A percentile compares a stretch with the other conserved stretches of the same genome.
phyloP scores from a whole-genome alignment of 2,113 vertebrate genomes.

The Tachycineta bicolor region DNA sequence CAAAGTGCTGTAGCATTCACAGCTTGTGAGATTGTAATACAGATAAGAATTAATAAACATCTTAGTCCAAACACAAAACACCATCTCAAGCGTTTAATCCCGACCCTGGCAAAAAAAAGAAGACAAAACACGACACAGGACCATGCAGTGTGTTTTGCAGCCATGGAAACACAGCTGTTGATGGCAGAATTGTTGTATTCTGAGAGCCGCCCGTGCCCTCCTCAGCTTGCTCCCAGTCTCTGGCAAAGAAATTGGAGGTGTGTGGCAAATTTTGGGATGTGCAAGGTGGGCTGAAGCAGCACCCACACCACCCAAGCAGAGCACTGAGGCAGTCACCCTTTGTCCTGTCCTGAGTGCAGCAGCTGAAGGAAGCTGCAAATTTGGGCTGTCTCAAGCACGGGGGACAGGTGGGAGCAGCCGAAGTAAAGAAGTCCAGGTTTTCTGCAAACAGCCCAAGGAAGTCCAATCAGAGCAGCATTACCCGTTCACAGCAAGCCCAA shows the following conservation, averaged over 20 bases:
- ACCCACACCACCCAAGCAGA: background rate
- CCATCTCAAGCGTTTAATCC: too few relatives aligned
- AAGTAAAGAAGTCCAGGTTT: background rate
- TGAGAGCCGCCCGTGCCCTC: background rate
- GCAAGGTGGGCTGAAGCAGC: background rate
- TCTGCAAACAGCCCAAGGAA: background rate
- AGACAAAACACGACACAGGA: too few relatives aligned
- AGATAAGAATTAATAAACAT: too few relatives aligned
- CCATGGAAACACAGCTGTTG: background rate
- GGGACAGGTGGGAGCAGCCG: background rate
- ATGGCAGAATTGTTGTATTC: background rate
- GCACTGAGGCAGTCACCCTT: background rate
- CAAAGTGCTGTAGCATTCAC: too few relatives aligned
- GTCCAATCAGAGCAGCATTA: background rate
- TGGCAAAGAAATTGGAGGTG: background rate
- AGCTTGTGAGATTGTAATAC: too few relatives aligned
- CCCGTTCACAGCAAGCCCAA: background rate
- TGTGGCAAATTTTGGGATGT: background rate
- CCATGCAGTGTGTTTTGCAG: background rate
- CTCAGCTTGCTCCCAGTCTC: background rate
- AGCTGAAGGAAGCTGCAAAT: background rate
- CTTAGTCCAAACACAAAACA: too few relatives aligned
- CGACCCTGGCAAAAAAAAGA: too few relatives aligned
- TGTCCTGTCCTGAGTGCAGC: background rate
- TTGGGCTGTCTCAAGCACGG: background rate